Evolutionary conservation across 2,113 vertebrate species (phyloP).

Genomic region (Fregetta grallaria): DNA sequence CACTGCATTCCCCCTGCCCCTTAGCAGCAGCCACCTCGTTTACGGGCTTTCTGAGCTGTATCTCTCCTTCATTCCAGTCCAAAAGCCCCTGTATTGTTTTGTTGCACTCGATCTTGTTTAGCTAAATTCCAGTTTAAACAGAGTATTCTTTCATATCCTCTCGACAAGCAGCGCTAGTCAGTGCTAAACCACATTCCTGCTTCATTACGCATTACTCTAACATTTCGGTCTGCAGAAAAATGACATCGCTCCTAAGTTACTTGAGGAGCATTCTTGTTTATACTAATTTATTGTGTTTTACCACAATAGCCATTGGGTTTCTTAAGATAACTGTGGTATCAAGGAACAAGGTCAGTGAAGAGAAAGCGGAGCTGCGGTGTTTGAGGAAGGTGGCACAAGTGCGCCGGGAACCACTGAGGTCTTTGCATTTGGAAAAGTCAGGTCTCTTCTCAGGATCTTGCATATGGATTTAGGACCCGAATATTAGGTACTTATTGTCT

Average conservation of each 20-base stretch:
- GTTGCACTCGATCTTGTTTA: neutral
- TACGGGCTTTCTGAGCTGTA: neutral
- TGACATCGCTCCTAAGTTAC: neutral
- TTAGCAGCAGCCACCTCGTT: neutral
- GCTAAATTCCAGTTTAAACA: neutral
- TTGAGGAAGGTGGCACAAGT: neutral
- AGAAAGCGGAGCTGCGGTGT: neutral
- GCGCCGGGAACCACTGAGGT: neutral
- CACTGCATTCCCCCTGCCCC: neutral
- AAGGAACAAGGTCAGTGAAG: neutral
- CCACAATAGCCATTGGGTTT: neutral
- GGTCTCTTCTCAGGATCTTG: neutral
- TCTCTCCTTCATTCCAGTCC: neutral
- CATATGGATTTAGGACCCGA: neutral
- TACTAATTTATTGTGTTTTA: neutral
- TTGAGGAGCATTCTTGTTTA: neutral
- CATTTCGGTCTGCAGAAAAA: neutral
- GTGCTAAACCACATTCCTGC: neutral
- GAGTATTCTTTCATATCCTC: neutral
- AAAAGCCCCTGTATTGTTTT: neutral
- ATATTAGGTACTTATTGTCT: neutral
- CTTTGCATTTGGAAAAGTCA: neutral
- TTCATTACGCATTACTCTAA: neutral
- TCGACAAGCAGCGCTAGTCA: neutral
- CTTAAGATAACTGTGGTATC: neutral